Evolutionary conservation across 2,797 vertebrate species (phyloP).

Genomic region (Leontocebus nigricollis): DNA sequence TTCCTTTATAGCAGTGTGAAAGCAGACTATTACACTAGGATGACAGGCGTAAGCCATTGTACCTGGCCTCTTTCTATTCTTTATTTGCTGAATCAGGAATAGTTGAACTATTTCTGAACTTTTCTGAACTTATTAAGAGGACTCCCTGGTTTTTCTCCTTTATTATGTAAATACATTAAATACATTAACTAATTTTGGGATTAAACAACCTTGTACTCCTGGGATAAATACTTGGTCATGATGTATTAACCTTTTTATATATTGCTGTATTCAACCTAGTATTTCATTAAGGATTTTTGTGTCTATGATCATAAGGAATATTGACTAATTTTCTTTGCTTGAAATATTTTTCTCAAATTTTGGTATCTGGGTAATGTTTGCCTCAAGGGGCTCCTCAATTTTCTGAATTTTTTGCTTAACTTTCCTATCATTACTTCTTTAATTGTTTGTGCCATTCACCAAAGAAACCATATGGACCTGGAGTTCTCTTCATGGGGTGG

Average conservation of each 20-base stretch:
- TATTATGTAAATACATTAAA: not conserved
- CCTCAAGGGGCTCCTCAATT: not conserved
- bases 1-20: not conserved
- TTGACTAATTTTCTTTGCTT: not conserved
- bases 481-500: not conserved
- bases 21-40: not conserved
- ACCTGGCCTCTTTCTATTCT: not conserved
- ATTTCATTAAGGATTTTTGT: not conserved
- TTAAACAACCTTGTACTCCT: not conserved
- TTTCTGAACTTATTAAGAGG: not conserved
- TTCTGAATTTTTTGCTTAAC: conserved; percentile 38
- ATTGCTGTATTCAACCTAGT: not conserved
- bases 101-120: conserved; percentile 6
- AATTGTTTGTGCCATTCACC: conserved; percentile 21
- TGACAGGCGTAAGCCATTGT: not conserved
- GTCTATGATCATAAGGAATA: not conserved
- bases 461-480: not conserved
- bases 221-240: not conserved
- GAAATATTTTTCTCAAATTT: conserved; percentile 33
- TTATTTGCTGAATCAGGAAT: conserved; percentile 49
- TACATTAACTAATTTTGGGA: not conserved
- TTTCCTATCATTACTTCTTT: conserved; percentile 39
- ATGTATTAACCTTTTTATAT: not conserved
- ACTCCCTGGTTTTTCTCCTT: not conserved
- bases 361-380: not conserved